A percentile compares a stretch with the other conserved stretches of the same genome.
Evolutionary conservation across 1,140 invertebrate species (phyloP).

Genomic region (Pseudomyrmex sp.): DNA sequence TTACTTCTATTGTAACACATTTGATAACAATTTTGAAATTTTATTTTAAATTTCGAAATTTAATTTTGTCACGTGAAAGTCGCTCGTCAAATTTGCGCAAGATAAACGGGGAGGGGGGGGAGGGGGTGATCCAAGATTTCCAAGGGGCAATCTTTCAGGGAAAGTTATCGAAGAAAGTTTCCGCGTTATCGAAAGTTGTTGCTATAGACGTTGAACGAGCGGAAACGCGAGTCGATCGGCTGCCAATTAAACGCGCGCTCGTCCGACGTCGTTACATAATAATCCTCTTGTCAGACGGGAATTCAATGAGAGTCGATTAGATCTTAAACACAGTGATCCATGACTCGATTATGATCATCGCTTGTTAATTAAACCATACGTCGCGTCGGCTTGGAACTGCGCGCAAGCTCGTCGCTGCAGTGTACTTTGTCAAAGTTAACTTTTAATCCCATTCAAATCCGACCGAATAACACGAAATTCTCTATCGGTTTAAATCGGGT

Average conservation of each 20-base stretch:
- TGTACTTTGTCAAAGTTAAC: slow-evolving; percentile 36
- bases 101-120: slow-evolving; percentile 21
- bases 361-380: slow-evolving; percentile 54
- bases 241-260: slow-evolving; percentile 62
- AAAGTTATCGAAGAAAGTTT: slow-evolving; percentile 46
- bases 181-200: slow-evolving; percentile 46
- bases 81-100: slow-evolving; percentile 19
- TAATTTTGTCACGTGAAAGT: background rate
- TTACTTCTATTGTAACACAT: background rate
- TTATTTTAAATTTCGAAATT: background rate
- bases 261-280: slow-evolving; percentile 52
- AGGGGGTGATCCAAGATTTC: slow-evolving; percentile 30
- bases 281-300: slow-evolving; percentile 49
- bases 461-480: slow-evolving; percentile 19
- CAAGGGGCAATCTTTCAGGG: slow-evolving; percentile 31
- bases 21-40: background rate
- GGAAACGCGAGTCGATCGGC: slow-evolving; percentile 53
- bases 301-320: slow-evolving; percentile 59
- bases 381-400: background rate
- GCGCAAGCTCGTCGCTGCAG: background rate
- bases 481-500: background rate
- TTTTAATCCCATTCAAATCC: slow-evolving; percentile 54
- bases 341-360: slow-evolving; percentile 55
- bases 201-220: slow-evolving; percentile 28
- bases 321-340: slow-evolving; percentile 57